Evolutionary conservation across 2,113 vertebrate species (phyloP), one percentile per base, ranked within the genome.

Genomic region (Oreochromis spilurus): DNA sequence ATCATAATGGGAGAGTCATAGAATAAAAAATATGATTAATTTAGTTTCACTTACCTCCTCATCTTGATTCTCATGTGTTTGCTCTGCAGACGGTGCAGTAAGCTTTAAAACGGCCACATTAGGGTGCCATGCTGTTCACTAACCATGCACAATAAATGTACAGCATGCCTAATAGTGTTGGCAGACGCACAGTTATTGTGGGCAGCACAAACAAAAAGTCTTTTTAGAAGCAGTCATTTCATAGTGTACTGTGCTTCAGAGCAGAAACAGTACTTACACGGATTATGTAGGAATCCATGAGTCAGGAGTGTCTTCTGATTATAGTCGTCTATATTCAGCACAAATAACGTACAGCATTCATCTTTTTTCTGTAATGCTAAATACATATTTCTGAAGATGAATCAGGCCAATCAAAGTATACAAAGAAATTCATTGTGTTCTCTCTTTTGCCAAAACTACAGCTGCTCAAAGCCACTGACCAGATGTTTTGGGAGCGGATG

Each of bases 131-230:
- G 48, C 88, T 79, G 75, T 55, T 87, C 81, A 43, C 53, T 65
- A 70, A 85, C 70, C 84, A 40, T 86, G 84, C 80, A 88, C 72
- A 85, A 60, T 89, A 79, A 10, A 88, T 87, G 81, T 88, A 84
- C 81, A 90, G 55, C 83, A 81, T 86, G 82, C 48, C 75, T 83
- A 87, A 85, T 67, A 81, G 77, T 65, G 62, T 58, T 92, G 91
- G 70, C 86, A 91, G 79, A 86, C 9, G 55, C 81, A 62, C 60
- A 55, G 6, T 31, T 21, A 72, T 77, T 82, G 50, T 48, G 60
- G 77, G 54, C 79, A 93, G 88, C 80, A n/a, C 82, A 88, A 85
- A 88, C 50, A 87, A 79, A 88, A 83, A 58, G 70, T 86, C 72
- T 34, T 78, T 83, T 62, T 75, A 52, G 79, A 79, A 79, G 70